Conservation (phyloP, 2,888 invertebrate genomes). For the Cataglyphis altisquamis region DNA sequence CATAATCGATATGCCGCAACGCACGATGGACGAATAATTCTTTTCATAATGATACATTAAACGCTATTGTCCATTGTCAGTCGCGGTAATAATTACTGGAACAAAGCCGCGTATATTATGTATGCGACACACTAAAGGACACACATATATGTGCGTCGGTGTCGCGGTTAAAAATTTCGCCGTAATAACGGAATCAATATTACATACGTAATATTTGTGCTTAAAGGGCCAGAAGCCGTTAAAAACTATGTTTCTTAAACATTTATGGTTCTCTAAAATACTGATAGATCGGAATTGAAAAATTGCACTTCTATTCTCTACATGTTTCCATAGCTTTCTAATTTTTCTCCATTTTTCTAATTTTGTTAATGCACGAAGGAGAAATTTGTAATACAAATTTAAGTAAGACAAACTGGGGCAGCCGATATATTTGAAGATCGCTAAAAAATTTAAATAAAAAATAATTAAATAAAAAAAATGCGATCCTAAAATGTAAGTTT, state of each 20-base stretch:
- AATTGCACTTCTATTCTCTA: not conserved
- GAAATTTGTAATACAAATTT: not conserved
- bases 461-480: slow-evolving; percentile 1
- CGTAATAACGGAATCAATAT: not conserved
- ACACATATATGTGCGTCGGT: slow-evolving; percentile 2
- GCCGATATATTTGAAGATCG: not conserved
- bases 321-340: too few relatives aligned
- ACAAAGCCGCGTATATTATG: slow-evolving; percentile 53
- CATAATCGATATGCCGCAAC: slow-evolving; percentile 14
- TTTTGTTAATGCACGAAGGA: too few relatives aligned
- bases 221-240: too few relatives aligned
- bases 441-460: not conserved
- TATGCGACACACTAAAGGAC: slow-evolving; percentile 44
- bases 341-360: too few relatives aligned
- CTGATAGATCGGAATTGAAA: not conserved
- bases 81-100: slow-evolving; percentile 43
- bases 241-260: not conserved
- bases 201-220: not conserved
- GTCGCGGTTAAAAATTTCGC: not conserved
- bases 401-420: not conserved
- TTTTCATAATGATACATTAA: slow-evolving; percentile 53
- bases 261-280: not conserved
- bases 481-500: not conserved
- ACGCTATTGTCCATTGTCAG: slow-evolving; percentile 54
- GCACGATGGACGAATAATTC: slow-evolving; percentile 46